These are phyloP conservation scores for Danaus melanippus DNA, from an alignment of 1,140 invertebrate genomes.

Conservation along the genomic window DNA sequence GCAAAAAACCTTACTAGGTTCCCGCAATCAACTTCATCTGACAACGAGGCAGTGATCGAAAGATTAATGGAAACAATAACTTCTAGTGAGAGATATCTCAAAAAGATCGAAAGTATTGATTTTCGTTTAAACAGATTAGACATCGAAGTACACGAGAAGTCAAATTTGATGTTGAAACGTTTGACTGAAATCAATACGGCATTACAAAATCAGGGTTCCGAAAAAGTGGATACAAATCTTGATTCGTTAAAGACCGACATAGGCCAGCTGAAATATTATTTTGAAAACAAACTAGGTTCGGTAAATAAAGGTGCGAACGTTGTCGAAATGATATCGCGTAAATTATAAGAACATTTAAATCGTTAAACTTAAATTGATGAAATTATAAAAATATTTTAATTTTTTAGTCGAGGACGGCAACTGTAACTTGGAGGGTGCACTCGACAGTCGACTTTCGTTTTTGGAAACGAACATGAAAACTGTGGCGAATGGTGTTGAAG, in stretches of 20 bases:
- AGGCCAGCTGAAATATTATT: slow-evolving; percentile 29
- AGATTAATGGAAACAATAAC: slow-evolving; percentile 55
- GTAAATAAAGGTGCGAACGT: slow-evolving; percentile 19
- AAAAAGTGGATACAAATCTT: slow-evolving; percentile 35
- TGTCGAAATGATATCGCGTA: not conserved
- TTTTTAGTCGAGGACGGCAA: slow-evolving; percentile 32
- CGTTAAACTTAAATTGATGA: slow-evolving; percentile 4
- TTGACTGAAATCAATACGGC: slow-evolving; percentile 40
- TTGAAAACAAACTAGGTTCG: slow-evolving; percentile 28
- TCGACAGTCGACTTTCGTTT: slow-evolving; percentile 37
- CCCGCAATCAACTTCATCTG: slow-evolving; percentile 26
- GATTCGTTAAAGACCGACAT: slow-evolving; percentile 36
- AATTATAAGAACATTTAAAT: slow-evolving; percentile 7
- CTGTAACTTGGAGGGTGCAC: slow-evolving; percentile 25
- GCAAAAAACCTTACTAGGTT: slow-evolving; percentile 41
- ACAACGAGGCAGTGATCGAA: slow-evolving; percentile 53
- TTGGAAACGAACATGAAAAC: slow-evolving; percentile 42
- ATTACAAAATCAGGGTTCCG: slow-evolving; percentile 24
- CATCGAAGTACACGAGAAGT: slow-evolving; percentile 61
- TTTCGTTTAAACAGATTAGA: slow-evolving; percentile 58
- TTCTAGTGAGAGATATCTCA: slow-evolving; percentile 58
- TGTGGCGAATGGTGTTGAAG: slow-evolving; percentile 39
- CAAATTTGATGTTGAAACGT: slow-evolving; percentile 49
- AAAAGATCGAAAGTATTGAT: slow-evolving; percentile 57
- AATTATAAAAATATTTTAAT: not conserved